These are phyloP conservation scores for Chiroxiphia lanceolata DNA, from an alignment of 2,797 vertebrate genomes.

Conservation along the genomic window DNA sequence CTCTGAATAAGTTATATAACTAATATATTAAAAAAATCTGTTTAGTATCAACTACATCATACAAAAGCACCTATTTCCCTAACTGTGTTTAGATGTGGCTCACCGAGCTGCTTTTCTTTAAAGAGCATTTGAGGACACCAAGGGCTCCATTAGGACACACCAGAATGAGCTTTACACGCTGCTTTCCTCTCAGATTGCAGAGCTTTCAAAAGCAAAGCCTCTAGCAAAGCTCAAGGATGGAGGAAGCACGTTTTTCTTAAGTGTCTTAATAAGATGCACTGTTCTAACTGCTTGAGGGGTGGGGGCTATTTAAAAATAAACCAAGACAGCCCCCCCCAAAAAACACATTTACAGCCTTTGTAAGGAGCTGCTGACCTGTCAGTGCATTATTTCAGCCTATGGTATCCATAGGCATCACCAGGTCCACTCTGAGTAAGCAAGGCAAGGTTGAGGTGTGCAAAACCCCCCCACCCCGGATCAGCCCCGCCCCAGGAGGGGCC, in stretches of 20 bases:
- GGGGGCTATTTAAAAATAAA: not conserved
- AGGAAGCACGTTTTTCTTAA: not conserved
- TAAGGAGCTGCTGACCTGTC: not conserved
- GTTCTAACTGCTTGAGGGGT: not conserved
- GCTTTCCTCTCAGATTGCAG: not conserved
- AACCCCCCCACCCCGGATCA: accelerated
- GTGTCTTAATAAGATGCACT: not conserved
- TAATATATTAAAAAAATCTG: not conserved
- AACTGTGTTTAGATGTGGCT: not conserved
- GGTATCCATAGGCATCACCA: not conserved
- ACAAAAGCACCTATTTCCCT: not conserved
- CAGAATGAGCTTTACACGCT: accelerated
- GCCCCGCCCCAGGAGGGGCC: not conserved
- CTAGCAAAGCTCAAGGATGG: not conserved
- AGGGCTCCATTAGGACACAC: not conserved
- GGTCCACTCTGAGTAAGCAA: accelerated
- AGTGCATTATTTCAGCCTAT: accelerated
- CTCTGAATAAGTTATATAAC: not conserved
- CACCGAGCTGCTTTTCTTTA: not conserved
- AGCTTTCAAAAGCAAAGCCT: not conserved
- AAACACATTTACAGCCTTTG: accelerated
- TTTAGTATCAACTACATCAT: not conserved
- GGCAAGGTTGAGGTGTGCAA: not conserved
- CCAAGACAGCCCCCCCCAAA: not conserved
- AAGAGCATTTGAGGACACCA: not conserved